phyloP scores from a whole-genome alignment of 1,140 invertebrate species.

The Drosophila suzukii region DNA sequence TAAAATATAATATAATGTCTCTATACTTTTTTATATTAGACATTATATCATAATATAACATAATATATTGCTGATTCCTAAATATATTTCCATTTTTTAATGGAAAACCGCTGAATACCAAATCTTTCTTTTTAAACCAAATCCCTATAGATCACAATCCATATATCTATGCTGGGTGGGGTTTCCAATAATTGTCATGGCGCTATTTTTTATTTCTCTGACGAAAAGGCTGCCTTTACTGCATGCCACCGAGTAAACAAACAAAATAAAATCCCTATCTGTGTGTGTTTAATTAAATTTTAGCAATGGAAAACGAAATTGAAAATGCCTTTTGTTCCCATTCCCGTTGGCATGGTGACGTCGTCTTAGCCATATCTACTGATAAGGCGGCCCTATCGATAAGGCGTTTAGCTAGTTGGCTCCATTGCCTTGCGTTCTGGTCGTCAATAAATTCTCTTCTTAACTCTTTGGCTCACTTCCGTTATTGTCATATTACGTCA shows the following conservation, averaged over 20 bases:
- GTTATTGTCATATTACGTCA: constrained; percentile 61
- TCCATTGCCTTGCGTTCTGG: background rate
- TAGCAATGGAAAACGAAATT: constrained; percentile 40
- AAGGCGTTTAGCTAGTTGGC: constrained; percentile 16
- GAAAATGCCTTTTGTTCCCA: constrained; percentile 7
- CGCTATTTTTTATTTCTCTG: background rate
- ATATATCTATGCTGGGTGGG: background rate
- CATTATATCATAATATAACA: too few species aligned
- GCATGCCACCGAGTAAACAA: constrained; percentile 35
- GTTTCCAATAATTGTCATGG: background rate
- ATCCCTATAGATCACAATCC: background rate
- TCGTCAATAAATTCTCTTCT: constrained; percentile 4
- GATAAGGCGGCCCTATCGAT: constrained; percentile 44
- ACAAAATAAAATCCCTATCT: constrained; percentile 56
- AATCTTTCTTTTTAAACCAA: background rate
- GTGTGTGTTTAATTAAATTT: constrained; percentile 71
- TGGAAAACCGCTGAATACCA: too few species aligned
- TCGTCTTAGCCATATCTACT: constrained; percentile 30
- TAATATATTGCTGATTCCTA: too few species aligned
- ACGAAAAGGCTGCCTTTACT: constrained; percentile 16
- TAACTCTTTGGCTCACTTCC: constrained; percentile 45
- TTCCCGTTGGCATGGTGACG: constrained; percentile 30
- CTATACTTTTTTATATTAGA: too few species aligned
- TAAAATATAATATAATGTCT: too few species aligned
- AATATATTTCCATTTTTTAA: too few species aligned